Percentiles rank a stretch among this genome's conserved stretches.
Evolutionary conservation across 2,113 vertebrate species (phyloP).

Genomic region (Chascanopsetta lugubris): DNA sequence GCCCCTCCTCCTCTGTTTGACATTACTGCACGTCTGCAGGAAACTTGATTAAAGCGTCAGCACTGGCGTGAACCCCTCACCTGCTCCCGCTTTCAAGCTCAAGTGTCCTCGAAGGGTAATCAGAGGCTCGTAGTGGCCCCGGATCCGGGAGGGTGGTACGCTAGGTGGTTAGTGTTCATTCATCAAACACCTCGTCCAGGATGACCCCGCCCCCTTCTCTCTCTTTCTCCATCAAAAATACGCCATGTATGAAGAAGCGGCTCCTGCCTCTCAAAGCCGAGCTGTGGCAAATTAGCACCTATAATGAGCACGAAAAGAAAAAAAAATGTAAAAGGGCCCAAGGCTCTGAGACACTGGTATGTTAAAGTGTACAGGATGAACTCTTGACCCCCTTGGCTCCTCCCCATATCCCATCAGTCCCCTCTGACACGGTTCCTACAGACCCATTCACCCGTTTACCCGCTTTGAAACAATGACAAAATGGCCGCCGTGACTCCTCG

Average conservation of each 20-base stretch:
- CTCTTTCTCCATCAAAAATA: slow-evolving; percentile 50
- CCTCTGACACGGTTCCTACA: slow-evolving; percentile 46
- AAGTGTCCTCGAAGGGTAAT: slow-evolving; percentile 59
- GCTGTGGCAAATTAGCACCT: slow-evolving; percentile 51
- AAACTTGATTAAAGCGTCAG: slow-evolving; percentile 65
- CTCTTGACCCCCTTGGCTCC: slow-evolving; percentile 48
- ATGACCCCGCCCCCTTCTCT: slow-evolving; percentile 42
- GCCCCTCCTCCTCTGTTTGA: slow-evolving; percentile 52
- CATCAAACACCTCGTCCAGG: slow-evolving; percentile 64
- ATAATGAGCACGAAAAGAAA: slow-evolving; percentile 68
- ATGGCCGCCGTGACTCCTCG: slow-evolving; percentile 58
- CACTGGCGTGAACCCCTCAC: slow-evolving; percentile 65
- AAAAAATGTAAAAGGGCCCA: slow-evolving; percentile 65
- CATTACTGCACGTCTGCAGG: slow-evolving; percentile 65
- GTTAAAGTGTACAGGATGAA: slow-evolving; percentile 50
- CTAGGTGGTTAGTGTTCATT: slow-evolving; percentile 56
- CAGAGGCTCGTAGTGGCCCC: slow-evolving; percentile 39
- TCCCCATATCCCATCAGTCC: slow-evolving; percentile 24
- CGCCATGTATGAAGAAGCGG: slow-evolving; percentile 30
- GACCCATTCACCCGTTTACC: slow-evolving; percentile 64
- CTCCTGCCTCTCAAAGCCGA: not conserved
- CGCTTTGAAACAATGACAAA: slow-evolving; percentile 72
- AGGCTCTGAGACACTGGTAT: slow-evolving; percentile 37
- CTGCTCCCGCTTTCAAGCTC: slow-evolving; percentile 67
- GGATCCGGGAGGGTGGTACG: slow-evolving; percentile 40